These are phyloP conservation scores for Dendrocincla tyrannina DNA, from an alignment of 2,797 vertebrate genomes.

Conservation along the genomic window DNA sequence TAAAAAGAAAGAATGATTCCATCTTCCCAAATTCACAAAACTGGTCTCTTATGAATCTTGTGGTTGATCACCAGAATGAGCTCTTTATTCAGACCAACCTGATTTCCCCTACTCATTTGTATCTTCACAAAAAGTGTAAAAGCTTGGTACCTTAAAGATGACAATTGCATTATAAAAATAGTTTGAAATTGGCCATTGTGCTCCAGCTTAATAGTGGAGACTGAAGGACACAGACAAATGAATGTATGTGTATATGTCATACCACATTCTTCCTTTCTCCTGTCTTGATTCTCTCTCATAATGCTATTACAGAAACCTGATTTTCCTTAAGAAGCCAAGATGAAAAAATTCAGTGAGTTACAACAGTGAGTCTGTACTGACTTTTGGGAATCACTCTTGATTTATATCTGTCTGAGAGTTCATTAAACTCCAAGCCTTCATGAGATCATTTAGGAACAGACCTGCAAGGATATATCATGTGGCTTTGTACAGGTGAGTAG, in stretches of 20 bases:
- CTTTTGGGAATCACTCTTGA: neutral
- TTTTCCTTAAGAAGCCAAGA: neutral
- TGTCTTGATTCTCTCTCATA: neutral
- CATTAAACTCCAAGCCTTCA: slow-evolving; percentile 19
- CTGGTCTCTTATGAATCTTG: neutral
- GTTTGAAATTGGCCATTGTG: neutral
- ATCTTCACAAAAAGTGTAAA: neutral
- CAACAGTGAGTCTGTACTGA: neutral
- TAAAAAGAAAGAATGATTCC: neutral
- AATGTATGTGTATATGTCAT: neutral
- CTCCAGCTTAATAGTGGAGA: neutral
- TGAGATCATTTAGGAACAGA: neutral
- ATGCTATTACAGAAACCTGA: neutral
- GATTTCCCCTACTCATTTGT: neutral
- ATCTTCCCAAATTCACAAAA: neutral
- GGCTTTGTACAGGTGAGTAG: neutral
- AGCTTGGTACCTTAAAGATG: neutral
- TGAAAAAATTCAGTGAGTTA: neutral
- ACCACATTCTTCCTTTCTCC: neutral
- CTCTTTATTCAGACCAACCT: neutral
- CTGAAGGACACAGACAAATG: neutral
- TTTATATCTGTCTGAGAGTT: slow-evolving; percentile 10
- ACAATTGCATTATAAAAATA: neutral
- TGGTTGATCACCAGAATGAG: neutral
- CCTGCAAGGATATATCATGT: neutral